Evolutionary conservation across 2,888 invertebrate species (phyloP).

Genomic region (Meandrusa payeni): DNA sequence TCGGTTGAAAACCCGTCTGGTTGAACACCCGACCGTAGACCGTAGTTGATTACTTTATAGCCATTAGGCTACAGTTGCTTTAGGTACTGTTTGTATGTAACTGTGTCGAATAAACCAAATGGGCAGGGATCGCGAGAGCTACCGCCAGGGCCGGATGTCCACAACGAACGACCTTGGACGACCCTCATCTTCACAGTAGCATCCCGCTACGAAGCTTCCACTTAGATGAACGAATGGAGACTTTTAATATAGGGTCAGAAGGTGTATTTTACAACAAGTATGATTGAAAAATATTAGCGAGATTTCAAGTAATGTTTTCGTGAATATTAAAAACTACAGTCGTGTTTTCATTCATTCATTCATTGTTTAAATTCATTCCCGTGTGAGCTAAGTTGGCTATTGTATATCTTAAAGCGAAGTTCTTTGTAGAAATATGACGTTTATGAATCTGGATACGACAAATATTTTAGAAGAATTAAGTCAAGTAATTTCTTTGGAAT

Average conservation of each 20-base stretch:
- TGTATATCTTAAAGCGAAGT: not conserved
- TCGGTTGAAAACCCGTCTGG: too few relatives aligned
- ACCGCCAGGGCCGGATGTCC: slow-evolving; percentile 43
- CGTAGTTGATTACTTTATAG: too few relatives aligned
- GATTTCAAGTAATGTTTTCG: slow-evolving; percentile 14
- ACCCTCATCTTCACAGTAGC: too few relatives aligned
- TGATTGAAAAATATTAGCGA: not conserved
- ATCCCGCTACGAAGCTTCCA: too few relatives aligned
- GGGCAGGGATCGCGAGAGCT: slow-evolving; percentile 21
- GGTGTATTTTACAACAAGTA: slow-evolving; percentile 2
- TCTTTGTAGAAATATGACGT: too few relatives aligned
- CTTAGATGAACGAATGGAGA: not conserved
- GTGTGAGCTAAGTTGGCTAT: not conserved
- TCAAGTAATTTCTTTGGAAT: too few relatives aligned
- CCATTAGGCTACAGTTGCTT: too few relatives aligned
- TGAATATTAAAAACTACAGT: slow-evolving; percentile 11
- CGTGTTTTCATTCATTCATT: not conserved
- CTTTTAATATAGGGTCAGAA: not conserved
- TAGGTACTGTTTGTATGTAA: too few relatives aligned
- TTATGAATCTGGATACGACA: too few relatives aligned
- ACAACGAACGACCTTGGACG: slow-evolving; percentile 71
- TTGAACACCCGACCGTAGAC: too few relatives aligned
- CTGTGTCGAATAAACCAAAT: slow-evolving; percentile 18
- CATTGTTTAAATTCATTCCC: not conserved
- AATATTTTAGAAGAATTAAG: too few relatives aligned